Percentiles rank a stretch among this genome's conserved stretches.
Evolutionary conservation across 2,113 vertebrate species (phyloP).

Genomic region (Scopus umbretta): DNA sequence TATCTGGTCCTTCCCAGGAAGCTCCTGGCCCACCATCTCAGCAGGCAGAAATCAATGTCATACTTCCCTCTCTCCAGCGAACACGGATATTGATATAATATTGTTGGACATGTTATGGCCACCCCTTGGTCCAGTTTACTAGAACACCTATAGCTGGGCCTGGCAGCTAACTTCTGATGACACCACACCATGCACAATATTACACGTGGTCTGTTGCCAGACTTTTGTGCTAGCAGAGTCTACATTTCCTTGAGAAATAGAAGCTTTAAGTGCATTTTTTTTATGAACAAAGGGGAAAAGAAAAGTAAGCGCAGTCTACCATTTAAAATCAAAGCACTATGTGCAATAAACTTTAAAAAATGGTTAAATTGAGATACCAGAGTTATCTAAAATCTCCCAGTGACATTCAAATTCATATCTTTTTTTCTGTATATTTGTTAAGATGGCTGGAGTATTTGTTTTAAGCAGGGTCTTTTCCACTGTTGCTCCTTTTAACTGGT

Average conservation of each 20-base stretch:
- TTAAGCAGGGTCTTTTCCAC: background rate
- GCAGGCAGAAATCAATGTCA: background rate
- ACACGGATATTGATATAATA: rapidly evolving
- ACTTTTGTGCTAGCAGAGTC: background rate
- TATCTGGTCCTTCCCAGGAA: background rate
- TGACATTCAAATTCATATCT: background rate
- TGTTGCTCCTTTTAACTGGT: background rate
- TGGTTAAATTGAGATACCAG: background rate
- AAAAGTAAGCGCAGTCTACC: background rate
- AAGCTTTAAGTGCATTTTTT: background rate
- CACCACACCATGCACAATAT: background rate
- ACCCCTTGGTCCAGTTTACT: background rate
- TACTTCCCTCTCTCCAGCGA: background rate
- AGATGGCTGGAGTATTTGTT: background rate
- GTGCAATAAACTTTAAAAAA: background rate
- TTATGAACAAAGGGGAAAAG: background rate
- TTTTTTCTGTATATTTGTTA: background rate
- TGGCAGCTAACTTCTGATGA: background rate
- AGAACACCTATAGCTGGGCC: background rate
- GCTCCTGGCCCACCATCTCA: background rate
- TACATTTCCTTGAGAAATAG: background rate
- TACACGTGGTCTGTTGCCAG: background rate
- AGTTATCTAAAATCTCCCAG: background rate
- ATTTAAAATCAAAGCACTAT: background rate
- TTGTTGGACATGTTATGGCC: background rate